phyloP scores from a whole-genome alignment of 2,888 invertebrate genomes.

The Phanerotoma sp. region DNA sequence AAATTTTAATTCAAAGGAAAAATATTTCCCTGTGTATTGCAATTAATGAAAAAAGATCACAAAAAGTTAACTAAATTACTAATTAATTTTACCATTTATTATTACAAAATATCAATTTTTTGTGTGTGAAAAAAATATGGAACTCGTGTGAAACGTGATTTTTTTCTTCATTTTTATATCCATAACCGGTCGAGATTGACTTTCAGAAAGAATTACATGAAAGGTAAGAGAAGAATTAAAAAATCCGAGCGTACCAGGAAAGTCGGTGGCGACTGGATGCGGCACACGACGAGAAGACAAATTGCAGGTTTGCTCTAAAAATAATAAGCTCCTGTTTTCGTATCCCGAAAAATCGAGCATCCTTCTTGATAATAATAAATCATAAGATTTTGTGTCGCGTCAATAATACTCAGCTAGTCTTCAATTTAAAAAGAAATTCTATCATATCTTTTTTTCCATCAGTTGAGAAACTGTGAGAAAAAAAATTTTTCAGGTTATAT shows the following conservation, averaged over 20 bases:
- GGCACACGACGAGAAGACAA: slow-evolving; percentile 50
- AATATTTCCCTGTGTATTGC: too few species aligned
- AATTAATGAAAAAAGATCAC: too few species aligned
- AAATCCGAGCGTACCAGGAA: slow-evolving; percentile 46
- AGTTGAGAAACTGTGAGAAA: too few species aligned
- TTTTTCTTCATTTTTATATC: too few species aligned
- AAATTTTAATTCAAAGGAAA: too few species aligned
- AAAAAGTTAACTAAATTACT: too few species aligned
- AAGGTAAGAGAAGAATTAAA: slow-evolving; percentile 12
- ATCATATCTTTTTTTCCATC: too few species aligned
- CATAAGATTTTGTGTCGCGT: slow-evolving; percentile 33
- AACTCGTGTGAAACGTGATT: background rate
- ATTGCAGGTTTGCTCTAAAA: slow-evolving; percentile 54
- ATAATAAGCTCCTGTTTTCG: slow-evolving; percentile 56
- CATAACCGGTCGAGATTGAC: slow-evolving; percentile 3
- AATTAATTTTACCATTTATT: too few species aligned
- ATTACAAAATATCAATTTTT: background rate
- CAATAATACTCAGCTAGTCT: too few species aligned
- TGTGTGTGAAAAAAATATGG: background rate
- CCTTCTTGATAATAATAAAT: slow-evolving; percentile 50
- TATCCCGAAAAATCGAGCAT: slow-evolving; percentile 50
- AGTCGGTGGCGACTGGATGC: slow-evolving; percentile 25
- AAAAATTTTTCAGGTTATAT: too few species aligned
- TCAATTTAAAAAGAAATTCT: too few species aligned
- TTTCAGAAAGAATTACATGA: background rate